Evolutionary conservation across 23 tunicate species (phyloP).

Genomic region (Ascidia mentula): DNA sequence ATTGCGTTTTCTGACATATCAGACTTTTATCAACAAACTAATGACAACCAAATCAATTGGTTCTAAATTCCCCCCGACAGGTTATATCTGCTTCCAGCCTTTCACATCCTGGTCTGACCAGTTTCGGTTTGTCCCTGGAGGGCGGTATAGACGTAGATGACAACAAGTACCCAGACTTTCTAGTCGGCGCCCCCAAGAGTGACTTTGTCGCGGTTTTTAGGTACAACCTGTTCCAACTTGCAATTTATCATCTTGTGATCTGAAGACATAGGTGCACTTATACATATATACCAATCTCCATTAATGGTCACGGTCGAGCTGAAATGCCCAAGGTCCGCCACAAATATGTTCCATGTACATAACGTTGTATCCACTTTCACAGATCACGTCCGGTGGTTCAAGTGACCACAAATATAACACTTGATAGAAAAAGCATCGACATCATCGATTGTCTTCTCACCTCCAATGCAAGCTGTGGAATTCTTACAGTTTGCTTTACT

Average conservation of each 20-base stretch:
- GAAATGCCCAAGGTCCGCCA: too few relatives aligned
- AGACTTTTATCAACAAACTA: too few relatives aligned
- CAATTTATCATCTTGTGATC: too few relatives aligned
- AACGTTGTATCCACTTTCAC: too few relatives aligned
- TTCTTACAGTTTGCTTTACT: not conserved
- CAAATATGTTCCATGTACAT: too few relatives aligned
- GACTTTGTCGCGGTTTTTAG: slow-evolving; percentile 35
- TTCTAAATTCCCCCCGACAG: not conserved
- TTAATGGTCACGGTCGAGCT: too few relatives aligned
- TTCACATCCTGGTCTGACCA: slow-evolving; percentile 12
- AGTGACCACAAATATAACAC: not conserved
- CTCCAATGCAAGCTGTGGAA: not conserved
- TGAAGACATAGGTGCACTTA: too few relatives aligned
- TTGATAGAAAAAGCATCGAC: slow-evolving; percentile 1
- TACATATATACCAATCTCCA: too few relatives aligned
- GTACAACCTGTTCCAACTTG: not conserved
- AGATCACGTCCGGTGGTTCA: slow-evolving; percentile 44
- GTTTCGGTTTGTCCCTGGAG: slow-evolving; percentile 41
- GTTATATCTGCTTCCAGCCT: slow-evolving; percentile 25
- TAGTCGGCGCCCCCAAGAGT: slow-evolving; percentile 49
- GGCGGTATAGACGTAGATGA: slow-evolving; percentile 45
- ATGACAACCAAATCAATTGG: not conserved
- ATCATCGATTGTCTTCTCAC: slow-evolving; percentile 21
- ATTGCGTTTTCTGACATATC: too few relatives aligned
- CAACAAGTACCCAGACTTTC: slow-evolving; percentile 47